phyloP scores from a whole-genome alignment of 2,888 invertebrate species.

The Trissolcus brochymenae region DNA sequence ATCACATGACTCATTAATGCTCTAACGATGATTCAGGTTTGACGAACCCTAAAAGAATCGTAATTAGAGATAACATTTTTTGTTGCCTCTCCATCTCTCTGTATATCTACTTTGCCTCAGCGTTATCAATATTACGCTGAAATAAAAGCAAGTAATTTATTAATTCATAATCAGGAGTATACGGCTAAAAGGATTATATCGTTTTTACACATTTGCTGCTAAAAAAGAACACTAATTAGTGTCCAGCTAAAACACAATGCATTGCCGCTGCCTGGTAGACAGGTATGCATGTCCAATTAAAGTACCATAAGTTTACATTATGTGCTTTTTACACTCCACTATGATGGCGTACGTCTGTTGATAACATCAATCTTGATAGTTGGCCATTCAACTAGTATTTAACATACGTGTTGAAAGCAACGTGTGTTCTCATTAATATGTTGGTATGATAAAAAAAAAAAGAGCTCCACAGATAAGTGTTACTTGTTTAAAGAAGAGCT shows the following conservation, averaged over 20 bases:
- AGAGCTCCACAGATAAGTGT: constrained; percentile 1
- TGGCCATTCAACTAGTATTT: constrained; percentile 44
- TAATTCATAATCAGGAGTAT: constrained; percentile 55
- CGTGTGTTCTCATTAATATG: too few species aligned
- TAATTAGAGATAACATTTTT: constrained; percentile 10
- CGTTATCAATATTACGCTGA: constrained; percentile 21
- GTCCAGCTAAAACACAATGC: constrained; percentile 57
- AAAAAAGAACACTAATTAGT: constrained; percentile 64
- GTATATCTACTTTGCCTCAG: neutral
- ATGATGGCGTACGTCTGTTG: constrained; percentile 51
- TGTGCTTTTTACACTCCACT: constrained; percentile 60
- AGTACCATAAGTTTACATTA: constrained; percentile 70
- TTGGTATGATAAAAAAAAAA: too few species aligned
- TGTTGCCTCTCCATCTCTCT: neutral
- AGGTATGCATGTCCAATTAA: constrained; percentile 70
- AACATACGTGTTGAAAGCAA: constrained; percentile 13
- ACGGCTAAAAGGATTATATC: constrained; percentile 59
- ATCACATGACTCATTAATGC: constrained; percentile 30
- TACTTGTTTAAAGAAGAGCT: too few species aligned
- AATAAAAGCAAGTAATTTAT: constrained; percentile 42
- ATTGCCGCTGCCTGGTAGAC: constrained; percentile 49
- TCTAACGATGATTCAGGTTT: constrained; percentile 32
- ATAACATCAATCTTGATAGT: constrained; percentile 54
- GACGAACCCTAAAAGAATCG: constrained; percentile 20
- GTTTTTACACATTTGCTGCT: constrained; percentile 63